A percentile compares a stretch with the other conserved stretches of the same genome.
Evolutionary conservation across 2,888 invertebrate species (phyloP).

Genomic region (Myopa tessellatipennis): DNA sequence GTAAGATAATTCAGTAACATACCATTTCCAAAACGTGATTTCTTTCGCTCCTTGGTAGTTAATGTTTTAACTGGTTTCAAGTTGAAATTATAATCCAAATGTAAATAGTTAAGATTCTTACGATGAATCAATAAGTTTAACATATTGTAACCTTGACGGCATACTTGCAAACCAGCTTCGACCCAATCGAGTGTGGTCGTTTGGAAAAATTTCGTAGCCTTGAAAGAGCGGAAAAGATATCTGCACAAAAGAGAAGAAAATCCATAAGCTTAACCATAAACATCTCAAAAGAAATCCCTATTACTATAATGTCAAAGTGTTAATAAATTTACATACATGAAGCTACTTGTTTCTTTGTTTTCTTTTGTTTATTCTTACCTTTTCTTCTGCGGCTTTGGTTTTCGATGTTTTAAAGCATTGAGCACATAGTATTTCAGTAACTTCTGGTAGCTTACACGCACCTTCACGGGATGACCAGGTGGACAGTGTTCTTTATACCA

Average conservation of each 20-base stretch:
- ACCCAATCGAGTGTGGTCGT: constrained; percentile 99
- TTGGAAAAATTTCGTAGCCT: constrained; percentile 99
- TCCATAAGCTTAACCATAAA: neutral
- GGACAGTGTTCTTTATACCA: constrained; percentile 98
- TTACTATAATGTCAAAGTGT: too few relatives aligned
- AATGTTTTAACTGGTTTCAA: constrained; percentile 99
- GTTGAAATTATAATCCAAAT: constrained; percentile 99
- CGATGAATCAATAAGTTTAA: constrained; percentile 97
- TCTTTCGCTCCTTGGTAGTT: constrained; percentile 99
- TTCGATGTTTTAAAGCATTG: constrained; percentile 96
- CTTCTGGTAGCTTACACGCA: constrained; percentile 99
- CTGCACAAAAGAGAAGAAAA: constrained; percentile 64
- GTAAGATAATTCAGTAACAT: constrained; percentile 46
- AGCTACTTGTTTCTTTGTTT: neutral
- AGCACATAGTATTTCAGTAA: constrained; percentile 97
- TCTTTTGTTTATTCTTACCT: constrained; percentile 70
- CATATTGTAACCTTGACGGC: constrained; percentile 99
- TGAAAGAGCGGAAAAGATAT: constrained; percentile 98
- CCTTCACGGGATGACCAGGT: constrained; percentile 97
- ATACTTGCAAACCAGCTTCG: constrained; percentile 97
- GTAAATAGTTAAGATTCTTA: constrained; percentile 98
- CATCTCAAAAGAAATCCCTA: neutral
- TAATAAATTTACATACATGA: too few relatives aligned
- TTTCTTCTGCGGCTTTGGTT: constrained; percentile 99
- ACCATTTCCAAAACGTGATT: constrained; percentile 96